phyloP scores from a whole-genome alignment of 2,797 vertebrate species.

The Apogon talboti region DNA sequence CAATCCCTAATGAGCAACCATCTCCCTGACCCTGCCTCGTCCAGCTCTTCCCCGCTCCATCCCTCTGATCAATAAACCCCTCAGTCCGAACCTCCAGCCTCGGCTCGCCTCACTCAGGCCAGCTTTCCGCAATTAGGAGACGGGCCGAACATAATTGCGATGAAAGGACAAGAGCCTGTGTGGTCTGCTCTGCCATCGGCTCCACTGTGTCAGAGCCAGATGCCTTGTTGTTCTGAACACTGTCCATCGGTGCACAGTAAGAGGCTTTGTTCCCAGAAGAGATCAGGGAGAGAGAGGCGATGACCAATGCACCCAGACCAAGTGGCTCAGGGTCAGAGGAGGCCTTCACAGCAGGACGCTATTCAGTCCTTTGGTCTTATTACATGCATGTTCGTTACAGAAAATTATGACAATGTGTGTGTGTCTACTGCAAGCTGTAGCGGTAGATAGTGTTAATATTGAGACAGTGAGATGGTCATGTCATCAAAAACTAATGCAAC shows the following conservation, averaged over 20 bases:
- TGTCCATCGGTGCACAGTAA: slow-evolving; percentile 43
- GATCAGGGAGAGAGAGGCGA: slow-evolving; percentile 33
- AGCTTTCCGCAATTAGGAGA: slow-evolving; percentile 67
- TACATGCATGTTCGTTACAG: too few species aligned
- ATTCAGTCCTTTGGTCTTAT: background rate
- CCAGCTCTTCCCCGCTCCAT: slow-evolving; percentile 40
- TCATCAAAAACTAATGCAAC: background rate
- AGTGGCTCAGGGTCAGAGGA: slow-evolving; percentile 2
- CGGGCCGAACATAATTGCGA: slow-evolving; percentile 45
- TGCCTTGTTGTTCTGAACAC: slow-evolving; percentile 29
- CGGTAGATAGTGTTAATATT: background rate
- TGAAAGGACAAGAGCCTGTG: slow-evolving; percentile 66
- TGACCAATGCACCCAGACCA: slow-evolving; percentile 37
- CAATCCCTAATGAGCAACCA: slow-evolving; percentile 72
- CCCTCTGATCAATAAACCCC: slow-evolving; percentile 55
- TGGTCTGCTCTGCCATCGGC: slow-evolving; percentile 45
- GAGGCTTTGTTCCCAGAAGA: slow-evolving; percentile 56
- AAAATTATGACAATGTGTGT: too few species aligned
- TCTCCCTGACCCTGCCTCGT: slow-evolving; percentile 63
- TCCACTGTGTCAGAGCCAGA: slow-evolving; percentile 60
- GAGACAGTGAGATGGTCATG: background rate
- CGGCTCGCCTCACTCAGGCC: slow-evolving; percentile 47
- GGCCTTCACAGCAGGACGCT: background rate
- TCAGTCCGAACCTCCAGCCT: slow-evolving; percentile 36
- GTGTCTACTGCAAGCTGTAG: too few species aligned